These are phyloP conservation scores for Apodemia hepburni DNA, from an alignment of 2,888 invertebrate genomes.

Conservation along the genomic window DNA sequence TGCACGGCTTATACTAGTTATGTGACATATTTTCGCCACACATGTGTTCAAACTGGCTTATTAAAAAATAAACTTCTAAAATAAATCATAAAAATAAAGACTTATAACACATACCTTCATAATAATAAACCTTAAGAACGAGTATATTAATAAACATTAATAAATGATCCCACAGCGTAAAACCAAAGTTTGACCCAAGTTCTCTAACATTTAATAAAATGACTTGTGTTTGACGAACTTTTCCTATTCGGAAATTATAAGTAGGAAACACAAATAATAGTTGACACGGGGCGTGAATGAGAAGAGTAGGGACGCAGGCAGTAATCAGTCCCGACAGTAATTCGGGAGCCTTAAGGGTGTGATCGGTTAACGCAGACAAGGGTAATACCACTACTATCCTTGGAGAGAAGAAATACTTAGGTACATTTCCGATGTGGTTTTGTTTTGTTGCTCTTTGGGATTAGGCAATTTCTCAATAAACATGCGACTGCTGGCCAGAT, in stretches of 20 bases:
- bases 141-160: conserved; percentile 50
- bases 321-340: conserved; percentile 77
- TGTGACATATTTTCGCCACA: too few species aligned
- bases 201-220: conserved; percentile 70
- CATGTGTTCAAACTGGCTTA: too few species aligned
- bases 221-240: conserved; percentile 66
- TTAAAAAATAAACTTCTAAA: too few species aligned
- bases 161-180: conserved; percentile 58
- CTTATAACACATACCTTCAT: too few species aligned
- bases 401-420: conserved; percentile 77
- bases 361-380: conserved; percentile 77
- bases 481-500: conserved; percentile 68
- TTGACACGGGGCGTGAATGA: conserved; percentile 55
- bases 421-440: conserved; percentile 77
- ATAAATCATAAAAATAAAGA: too few species aligned
- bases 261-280: conserved; percentile 76
- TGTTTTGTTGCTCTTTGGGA: conserved; percentile 78
- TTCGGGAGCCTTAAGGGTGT: conserved; percentile 77
- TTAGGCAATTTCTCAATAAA: conserved; percentile 77
- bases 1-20: too few species aligned
- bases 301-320: conserved; percentile 44
- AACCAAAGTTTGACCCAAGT: conserved; percentile 57
- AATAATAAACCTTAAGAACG: conserved; percentile 39
- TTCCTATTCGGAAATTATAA: conserved; percentile 72
- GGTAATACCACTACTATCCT: conserved; percentile 72